Conservation (phyloP, 2,113 vertebrate species). For the Poeciliopsis occidentalis region DNA sequence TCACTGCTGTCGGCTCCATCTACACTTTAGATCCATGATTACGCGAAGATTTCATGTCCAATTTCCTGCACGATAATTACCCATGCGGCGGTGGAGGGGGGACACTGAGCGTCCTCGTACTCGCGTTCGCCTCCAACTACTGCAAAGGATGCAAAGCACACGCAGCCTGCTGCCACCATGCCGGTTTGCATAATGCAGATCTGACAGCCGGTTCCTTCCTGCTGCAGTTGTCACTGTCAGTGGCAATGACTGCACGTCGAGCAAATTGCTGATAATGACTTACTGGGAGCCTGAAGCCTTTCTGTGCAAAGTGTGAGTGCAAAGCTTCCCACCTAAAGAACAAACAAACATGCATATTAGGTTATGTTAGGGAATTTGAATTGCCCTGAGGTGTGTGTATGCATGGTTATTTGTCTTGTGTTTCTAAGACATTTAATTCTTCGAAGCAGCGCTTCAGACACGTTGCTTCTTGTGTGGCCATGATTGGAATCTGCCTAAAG, state of each 20-base stretch:
- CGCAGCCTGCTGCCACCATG: slow-evolving; percentile 6
- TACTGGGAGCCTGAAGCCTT: not conserved
- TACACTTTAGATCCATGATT: slow-evolving; percentile 61
- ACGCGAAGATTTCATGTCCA: slow-evolving; percentile 56
- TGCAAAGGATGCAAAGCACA: slow-evolving; percentile 53
- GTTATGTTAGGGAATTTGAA: not conserved
- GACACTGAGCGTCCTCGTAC: slow-evolving; percentile 42
- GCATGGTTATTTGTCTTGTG: no score
- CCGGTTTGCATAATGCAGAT: slow-evolving; percentile 55
- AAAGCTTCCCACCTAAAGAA: not conserved
- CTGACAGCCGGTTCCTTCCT: slow-evolving; percentile 60
- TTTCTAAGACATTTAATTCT: not conserved
- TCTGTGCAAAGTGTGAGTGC: not conserved
- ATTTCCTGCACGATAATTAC: slow-evolving; percentile 56
- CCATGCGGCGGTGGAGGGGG: slow-evolving; percentile 7
- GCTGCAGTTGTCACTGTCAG: slow-evolving; percentile 17
- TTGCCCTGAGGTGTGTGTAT: not conserved
- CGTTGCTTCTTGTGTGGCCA: not conserved
- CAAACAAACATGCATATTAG: not conserved
- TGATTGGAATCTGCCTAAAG: not conserved
- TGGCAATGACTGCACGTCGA: slow-evolving; percentile 16
- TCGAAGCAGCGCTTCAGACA: not conserved
- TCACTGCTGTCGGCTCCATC: slow-evolving; percentile 60
- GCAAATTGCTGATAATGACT: not conserved
- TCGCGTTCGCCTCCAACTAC: slow-evolving; percentile 19